These are phyloP conservation scores for Micromesistius poutassou DNA, from an alignment of 2,797 vertebrate species.

Conservation along the genomic window DNA sequence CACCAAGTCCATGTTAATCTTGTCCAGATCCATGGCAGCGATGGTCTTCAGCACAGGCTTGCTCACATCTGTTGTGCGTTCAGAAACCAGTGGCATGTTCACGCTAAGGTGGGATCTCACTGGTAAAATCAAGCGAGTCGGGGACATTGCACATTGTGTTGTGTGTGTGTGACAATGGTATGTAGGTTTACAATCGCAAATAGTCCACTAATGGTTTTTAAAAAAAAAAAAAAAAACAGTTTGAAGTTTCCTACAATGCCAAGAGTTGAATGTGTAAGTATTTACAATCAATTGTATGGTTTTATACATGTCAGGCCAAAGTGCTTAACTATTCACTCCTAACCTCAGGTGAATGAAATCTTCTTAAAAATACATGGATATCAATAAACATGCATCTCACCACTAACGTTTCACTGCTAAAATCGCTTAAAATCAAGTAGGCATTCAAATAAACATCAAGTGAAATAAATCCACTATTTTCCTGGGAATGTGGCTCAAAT, in stretches of 20 bases:
- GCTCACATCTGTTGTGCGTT: constrained; percentile 73
- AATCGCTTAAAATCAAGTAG: neutral
- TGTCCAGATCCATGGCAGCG: constrained; percentile 90
- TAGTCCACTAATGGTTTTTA: too few species aligned
- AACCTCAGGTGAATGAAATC: too few species aligned
- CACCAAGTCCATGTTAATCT: constrained; percentile 95
- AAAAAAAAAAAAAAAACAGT: too few species aligned
- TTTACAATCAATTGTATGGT: too few species aligned
- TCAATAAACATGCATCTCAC: too few species aligned
- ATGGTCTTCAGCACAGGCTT: constrained; percentile 89
- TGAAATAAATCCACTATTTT: neutral
- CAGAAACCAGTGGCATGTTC: neutral
- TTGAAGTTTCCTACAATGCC: neutral
- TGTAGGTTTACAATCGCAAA: neutral
- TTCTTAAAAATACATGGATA: too few species aligned
- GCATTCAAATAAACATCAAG: too few species aligned
- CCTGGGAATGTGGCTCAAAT: neutral
- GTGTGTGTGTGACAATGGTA: neutral
- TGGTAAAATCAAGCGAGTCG: neutral
- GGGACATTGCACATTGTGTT: neutral
- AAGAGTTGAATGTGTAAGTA: too few species aligned
- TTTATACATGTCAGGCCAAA: too few species aligned
- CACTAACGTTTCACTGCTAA: too few species aligned
- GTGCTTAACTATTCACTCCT: too few species aligned
- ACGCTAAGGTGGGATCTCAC: neutral